phyloP scores from a whole-genome alignment of 1,140 invertebrate genomes.

The Nymphalis io region DNA sequence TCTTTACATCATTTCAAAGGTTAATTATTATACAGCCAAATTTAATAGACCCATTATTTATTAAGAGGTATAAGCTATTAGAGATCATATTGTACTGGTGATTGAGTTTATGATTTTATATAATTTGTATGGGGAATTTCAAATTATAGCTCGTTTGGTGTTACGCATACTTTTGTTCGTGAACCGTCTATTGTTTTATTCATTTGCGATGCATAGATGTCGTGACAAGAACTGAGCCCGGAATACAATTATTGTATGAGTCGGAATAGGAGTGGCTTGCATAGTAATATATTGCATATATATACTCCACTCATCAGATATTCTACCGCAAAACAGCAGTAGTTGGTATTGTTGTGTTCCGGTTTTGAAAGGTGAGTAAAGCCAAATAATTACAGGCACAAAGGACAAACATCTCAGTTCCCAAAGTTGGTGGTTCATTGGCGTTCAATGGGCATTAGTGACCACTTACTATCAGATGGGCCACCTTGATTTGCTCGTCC shows the following conservation, averaged over 20 bases:
- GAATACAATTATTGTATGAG: conserved; percentile 36
- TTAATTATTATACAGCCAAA: not conserved
- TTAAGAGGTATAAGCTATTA: conserved; percentile 1
- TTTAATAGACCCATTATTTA: conserved; percentile 19
- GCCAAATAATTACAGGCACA: too few relatives aligned
- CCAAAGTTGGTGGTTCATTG: too few relatives aligned
- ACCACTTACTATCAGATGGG: too few relatives aligned
- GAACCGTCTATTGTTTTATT: conserved; percentile 41
- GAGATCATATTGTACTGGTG: conserved; percentile 11
- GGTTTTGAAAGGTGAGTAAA: too few relatives aligned
- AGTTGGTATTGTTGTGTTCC: too few relatives aligned
- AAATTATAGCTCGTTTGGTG: conserved; percentile 34
- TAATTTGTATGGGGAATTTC: conserved; percentile 43
- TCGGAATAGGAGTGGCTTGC: conserved; percentile 18
- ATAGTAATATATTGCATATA: not conserved
- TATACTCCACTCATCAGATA: too few relatives aligned
- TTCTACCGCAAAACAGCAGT: too few relatives aligned
- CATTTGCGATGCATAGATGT: conserved; percentile 26
- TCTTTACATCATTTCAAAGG: conserved; percentile 2
- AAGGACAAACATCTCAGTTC: too few relatives aligned
- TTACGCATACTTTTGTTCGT: conserved; percentile 35
- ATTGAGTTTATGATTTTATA: conserved; percentile 22
- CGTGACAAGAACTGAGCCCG: conserved; percentile 21
- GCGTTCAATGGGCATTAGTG: too few relatives aligned
- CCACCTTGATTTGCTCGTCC: too few relatives aligned